Evolutionary conservation across 1,140 invertebrate genomes (phyloP), one percentile per base, ranked within the genome.

Genomic region (Ruditapes philippinarum): DNA sequence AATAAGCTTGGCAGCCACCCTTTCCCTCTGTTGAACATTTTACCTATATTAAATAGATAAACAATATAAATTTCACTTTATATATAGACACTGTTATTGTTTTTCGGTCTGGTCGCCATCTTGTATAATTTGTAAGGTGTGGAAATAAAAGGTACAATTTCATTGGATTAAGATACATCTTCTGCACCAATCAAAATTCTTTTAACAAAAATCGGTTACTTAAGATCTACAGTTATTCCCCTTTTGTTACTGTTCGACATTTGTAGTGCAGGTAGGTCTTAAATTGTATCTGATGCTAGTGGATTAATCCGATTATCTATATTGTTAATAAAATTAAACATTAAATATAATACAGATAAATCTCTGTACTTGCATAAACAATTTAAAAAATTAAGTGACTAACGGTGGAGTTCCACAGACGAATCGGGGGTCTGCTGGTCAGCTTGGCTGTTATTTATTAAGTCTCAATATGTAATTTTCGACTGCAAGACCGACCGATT

Each of bases 1-100:
- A 98, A 97, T 82, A 97, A 97, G 87, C 98, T 97, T 62, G 94
- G 93, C 79, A 96, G 88, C 95, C 95, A 96, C 31, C 92, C 92
- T 92, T 95, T 96, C 97, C 93, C 91, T 92, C 92, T 92, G 19
- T 91, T 88, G 83, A 95, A 94, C 94, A 95, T 95, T 86, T 33
- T 92, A 54, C 28, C 45, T 76, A 19, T 17, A 28, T 74, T 49
- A 11, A 17, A n/a, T 19, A 17, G 31, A 42, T 22, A 17, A 78
- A 14, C 33, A 51, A 12, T 14, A 28, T 14, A 36, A 36, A 60
- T 49, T 78, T 45, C 25, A 42, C 31, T 42, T 22, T 86, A 60
- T 60, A 78, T 83, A 42, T 19, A 31, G 25, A 40, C 42, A 25
- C 78, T 68, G 45, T 51, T 81, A 36, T 45, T 60, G 25, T 19